Evolutionary conservation across 2,888 invertebrate species (phyloP), one percentile per base, ranked within the genome.

Genomic region (Plagiodera versicolora): DNA sequence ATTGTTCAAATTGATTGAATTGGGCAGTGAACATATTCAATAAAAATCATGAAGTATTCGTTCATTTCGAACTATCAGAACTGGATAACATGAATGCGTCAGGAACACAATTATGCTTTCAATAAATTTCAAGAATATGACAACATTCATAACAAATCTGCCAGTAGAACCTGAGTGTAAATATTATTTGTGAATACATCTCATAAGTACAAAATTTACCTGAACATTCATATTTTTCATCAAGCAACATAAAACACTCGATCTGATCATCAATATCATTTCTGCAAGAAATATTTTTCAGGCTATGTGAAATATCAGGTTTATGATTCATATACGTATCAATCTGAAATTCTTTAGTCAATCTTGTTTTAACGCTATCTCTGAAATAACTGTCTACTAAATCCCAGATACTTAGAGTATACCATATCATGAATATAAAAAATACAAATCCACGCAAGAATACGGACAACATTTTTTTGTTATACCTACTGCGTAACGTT

Each of bases 371-470:
- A 74, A 92, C 91, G 78, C 90, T 87, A 44, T 83, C 84, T 66
- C 86, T 86, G 75, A 92, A 92, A 77, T 91, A 90, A 65, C 85
- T 85, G 66, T 90, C 87, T 70, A 92, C 89, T 81, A 90, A 82
- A 68, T 84, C 86, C 85, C 90, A 88, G 56, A 92, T 83, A 66
- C 85, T 86, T 28, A 85, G 73, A 55, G 87, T 87, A 77, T 92
- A 92, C 87, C 89, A 90, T 58, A 86, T 80, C 69, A 92, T 82
- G n/a, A 91, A 81, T 35, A 86, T 83, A 4, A 91, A 67, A 1
- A 91, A 84, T 68, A 90, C 82, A 60, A 88, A 75, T 11, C 88
- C 83, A 65, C 89, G 86, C 68, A 90, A 82, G 44, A 87, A 73
- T 39, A 87, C 74, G 0, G 84, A 85, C 66, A 91, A 77, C 90